Evolutionary conservation across 2,888 invertebrate species (phyloP), one percentile per base, ranked within the genome.

Genomic region (Lepidonotus clava): DNA sequence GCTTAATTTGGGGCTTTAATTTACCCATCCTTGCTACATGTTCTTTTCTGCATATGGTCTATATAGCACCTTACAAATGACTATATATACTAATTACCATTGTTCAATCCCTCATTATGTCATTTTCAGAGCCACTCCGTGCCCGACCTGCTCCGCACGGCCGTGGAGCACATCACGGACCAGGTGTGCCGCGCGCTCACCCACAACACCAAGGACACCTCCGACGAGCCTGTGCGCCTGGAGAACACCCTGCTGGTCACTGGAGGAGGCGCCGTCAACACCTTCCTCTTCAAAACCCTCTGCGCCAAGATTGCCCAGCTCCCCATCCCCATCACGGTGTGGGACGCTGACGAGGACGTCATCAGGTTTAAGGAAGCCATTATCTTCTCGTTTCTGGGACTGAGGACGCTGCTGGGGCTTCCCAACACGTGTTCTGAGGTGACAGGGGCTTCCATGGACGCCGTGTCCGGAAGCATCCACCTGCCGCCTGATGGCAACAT

Each of bases 221-320:
- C 66, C 24, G 40, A 38, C 18, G 85, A 41, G 38, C 71, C 61
- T 0, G 76, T 84, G 38, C 53, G 86, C 67, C 38, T 71, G 40
- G 61, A 86, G 40, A 76, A 85, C 36, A 89, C 89, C 32, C 89
- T 93, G 32, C 89, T 93, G 24, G 88, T 93, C 14, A 92, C 93
- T 1, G 93, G 93, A 11, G 93, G 93, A 8, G 93, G 93, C n/a
- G 92, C 92, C 46, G 89, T 91, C 85, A 93, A 93, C 88, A 88
- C 89, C 56, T 91, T 89, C 87, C 90, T 93, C 24, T 88, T 92
- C 77, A 61, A 89, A 21, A 38, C 86, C 6, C 89, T 93, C 38
- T 85, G 88, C 34, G 86, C 86, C 2, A 90, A 90, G 83, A 86
- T 93, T 56, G 51, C 86, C 41, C 40, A 28, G 32, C 36, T 61